Conservation (phyloP, 2,888 invertebrate species). For the Dryococelus australis region DNA sequence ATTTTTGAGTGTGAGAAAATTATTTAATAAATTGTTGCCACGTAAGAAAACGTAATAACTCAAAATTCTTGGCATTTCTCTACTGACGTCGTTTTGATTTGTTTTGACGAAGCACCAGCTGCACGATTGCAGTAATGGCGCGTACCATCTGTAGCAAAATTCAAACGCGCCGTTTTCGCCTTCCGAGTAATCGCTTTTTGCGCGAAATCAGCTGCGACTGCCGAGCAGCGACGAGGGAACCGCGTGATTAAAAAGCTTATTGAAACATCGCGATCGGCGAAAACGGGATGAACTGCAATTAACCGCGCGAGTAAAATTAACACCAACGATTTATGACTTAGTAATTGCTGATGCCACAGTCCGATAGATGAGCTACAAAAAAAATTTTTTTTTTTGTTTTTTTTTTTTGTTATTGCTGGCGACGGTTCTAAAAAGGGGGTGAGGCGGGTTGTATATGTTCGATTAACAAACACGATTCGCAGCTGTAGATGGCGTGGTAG, state of each 20-base stretch:
- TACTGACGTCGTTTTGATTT: too few species aligned
- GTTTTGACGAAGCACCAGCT: too few species aligned
- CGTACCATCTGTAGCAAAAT: too few species aligned
- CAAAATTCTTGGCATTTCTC: too few species aligned
- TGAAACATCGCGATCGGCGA: background rate
- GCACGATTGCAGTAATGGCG: too few species aligned
- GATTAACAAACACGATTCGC: background rate
- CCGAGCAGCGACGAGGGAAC: background rate
- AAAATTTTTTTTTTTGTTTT: background rate
- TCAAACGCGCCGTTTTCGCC: background rate
- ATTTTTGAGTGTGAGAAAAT: too few species aligned
- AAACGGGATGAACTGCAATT: background rate
- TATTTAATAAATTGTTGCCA: too few species aligned
- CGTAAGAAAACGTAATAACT: too few species aligned
- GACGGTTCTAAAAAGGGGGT: background rate
- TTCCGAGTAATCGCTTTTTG: background rate
- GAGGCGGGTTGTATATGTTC: background rate
- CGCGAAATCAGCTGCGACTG: background rate
- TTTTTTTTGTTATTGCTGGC: background rate
- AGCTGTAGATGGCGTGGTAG: background rate
- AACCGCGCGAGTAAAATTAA: slow-evolving; percentile 1
- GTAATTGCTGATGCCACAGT: slow-evolving; percentile 26
- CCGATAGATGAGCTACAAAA: background rate
- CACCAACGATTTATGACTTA: slow-evolving; percentile 22
- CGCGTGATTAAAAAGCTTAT: background rate